Evolutionary conservation across 2,888 invertebrate genomes (phyloP).

Genomic region (Branchinecta sandiegonensis): DNA sequence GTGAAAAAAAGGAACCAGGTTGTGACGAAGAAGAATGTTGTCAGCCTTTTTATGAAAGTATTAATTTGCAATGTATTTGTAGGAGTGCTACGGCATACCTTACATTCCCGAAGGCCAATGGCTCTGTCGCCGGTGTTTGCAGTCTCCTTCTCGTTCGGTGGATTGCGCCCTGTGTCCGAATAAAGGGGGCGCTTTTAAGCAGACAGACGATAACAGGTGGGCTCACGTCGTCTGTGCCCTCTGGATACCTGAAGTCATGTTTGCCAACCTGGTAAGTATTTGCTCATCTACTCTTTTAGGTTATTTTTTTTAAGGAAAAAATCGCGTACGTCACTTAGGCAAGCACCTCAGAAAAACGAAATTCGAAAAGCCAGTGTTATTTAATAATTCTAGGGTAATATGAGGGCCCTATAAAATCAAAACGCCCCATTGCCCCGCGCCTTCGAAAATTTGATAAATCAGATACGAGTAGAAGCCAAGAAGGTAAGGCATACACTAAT

Average conservation of each 20-base stretch:
- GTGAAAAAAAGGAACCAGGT: too few relatives aligned
- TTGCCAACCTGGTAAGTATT: constrained; percentile 76
- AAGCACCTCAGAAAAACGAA: too few relatives aligned
- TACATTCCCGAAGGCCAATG: constrained; percentile 96
- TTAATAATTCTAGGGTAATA: too few relatives aligned
- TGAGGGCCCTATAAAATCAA: too few relatives aligned
- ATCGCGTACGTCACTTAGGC: neutral
- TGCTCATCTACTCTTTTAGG: constrained; percentile 26
- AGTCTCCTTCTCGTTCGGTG: constrained; percentile 85
- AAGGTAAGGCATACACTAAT: too few relatives aligned
- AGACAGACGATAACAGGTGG: constrained; percentile 89
- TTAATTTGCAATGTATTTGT: neutral
- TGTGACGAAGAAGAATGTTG: too few relatives aligned
- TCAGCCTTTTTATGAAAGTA: too few relatives aligned
- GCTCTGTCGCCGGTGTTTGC: constrained; percentile 87
- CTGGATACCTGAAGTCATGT: constrained; percentile 96
- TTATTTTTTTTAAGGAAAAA: neutral
- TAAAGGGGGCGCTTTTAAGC: constrained; percentile 95
- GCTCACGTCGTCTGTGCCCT: constrained; percentile 97
- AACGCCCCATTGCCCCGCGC: too few relatives aligned
- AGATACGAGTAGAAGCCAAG: too few relatives aligned
- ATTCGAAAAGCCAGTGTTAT: too few relatives aligned
- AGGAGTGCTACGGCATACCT: constrained; percentile 93
- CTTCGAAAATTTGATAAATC: too few relatives aligned
- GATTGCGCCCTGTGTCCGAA: constrained; percentile 97